A percentile compares a stretch with the other conserved stretches of the same genome.
Conservation (phyloP, 2,888 invertebrate genomes). For the Leucophenga montana region DNA sequence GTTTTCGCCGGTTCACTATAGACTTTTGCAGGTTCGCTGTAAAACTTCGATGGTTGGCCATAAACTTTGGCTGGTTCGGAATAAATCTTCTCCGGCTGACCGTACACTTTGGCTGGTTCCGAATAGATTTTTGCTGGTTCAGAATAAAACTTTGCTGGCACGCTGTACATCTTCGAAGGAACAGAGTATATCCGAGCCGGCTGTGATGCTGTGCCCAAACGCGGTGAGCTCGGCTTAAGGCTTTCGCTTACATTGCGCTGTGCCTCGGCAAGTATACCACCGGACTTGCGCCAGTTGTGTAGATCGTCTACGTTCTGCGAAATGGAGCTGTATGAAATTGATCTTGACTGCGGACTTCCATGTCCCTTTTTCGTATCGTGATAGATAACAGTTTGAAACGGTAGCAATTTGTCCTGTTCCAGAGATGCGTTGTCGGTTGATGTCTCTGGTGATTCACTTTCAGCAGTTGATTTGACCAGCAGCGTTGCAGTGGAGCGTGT, state of each 20-base stretch:
- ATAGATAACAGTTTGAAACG: conserved; percentile 76
- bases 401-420: conserved; percentile 68
- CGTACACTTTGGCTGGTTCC: conserved; percentile 76
- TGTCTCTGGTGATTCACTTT: conserved; percentile 48
- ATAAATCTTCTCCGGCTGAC: conserved; percentile 75
- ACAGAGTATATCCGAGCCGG: conserved; percentile 76
- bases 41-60: conserved; percentile 77
- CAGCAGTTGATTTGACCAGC: conserved; percentile 65
- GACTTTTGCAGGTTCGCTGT: conserved; percentile 77
- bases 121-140: conserved; percentile 78
- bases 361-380: conserved; percentile 72
- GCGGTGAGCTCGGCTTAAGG: conserved; percentile 53
- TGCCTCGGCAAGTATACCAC: conserved; percentile 66
- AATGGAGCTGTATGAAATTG: conserved; percentile 76
- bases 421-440: conserved; percentile 34
- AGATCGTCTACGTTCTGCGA: conserved; percentile 71
- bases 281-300: conserved; percentile 61
- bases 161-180: conserved; percentile 74
- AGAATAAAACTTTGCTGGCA: conserved; percentile 75
- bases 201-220: conserved; percentile 71
- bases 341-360: conserved; percentile 72
- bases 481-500: conserved; percentile 43
- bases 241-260: conserved; percentile 70
- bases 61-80: conserved; percentile 75
- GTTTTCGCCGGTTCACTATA: conserved; percentile 75